Evolutionary conservation across 2,797 vertebrate species (phyloP), one percentile per base, ranked within the genome.

Genomic region (Hyperoplus immaculatus): DNA sequence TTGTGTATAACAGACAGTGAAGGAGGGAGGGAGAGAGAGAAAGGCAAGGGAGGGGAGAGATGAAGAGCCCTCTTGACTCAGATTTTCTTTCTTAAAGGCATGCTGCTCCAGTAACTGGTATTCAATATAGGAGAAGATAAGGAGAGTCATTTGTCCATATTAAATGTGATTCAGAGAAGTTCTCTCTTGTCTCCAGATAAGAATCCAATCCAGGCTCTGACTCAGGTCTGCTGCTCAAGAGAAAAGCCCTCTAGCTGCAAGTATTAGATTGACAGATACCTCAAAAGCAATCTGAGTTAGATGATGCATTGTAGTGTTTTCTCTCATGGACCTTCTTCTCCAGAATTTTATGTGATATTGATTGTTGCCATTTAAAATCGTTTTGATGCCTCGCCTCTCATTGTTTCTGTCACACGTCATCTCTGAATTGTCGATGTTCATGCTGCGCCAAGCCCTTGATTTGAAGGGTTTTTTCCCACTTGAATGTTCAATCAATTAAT

Each of bases 71-170:
- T 82, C 82, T 86, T 81, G 82, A 91, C 91, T 94, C 87, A 65
- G 86, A 88, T 89, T 84, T 80, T 51, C 64, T 75, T 88, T 78
- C 78, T 81, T 87, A 63, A 72, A 88, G 87, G 81, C 75, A 29
- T 29, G 29, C 79, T 41, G 75, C 80, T 88, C 58, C 51, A 74
- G 69, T 82, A 74, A 87, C 85, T 77, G 72, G 61, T 85, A 90
- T 88, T 89, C 82, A 88, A 70, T 89, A 81, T 72, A 88, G 85
- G 80, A 83, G 86, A 82, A 80, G 77, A 85, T 92, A 92, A 95
- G 92, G 92, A 91, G 90, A 88, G 87, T 83, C 91, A 93, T 95
- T 94, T 93, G 88, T 94, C 90, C 84, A 82, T 82, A 94, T 95
- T 92, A 95, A 87, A 91, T 84, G 71, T 71, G 83, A 90, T 91